Conservation (phyloP, 2,113 vertebrate genomes). For the Zeus faber region DNA sequence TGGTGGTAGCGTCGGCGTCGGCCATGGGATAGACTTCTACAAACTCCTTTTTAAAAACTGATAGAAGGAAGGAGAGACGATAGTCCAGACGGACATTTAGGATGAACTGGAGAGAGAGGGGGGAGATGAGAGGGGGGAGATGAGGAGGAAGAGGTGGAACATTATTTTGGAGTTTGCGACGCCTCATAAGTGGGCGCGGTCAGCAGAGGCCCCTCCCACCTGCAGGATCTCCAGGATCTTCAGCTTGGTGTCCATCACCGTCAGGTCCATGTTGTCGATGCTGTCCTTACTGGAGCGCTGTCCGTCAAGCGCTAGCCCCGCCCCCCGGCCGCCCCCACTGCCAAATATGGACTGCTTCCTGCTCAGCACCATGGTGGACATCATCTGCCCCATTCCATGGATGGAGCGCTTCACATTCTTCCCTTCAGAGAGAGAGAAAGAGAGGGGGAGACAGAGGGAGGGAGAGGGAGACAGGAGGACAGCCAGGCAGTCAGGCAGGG, state of each 20-base stretch:
- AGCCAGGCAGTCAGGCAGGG: no score
- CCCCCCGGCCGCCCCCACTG: conserved; percentile 63
- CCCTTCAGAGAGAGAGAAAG: conserved; percentile 53
- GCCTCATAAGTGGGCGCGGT: no score
- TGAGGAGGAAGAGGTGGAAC: conserved; percentile 82
- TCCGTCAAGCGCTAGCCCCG: conserved; percentile 42
- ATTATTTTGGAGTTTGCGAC: not conserved
- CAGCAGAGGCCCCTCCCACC: conserved; percentile 63
- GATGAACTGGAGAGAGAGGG: conserved; percentile 83
- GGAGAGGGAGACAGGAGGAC: not conserved
- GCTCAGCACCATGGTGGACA: conserved; percentile 97
- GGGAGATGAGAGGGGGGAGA: not conserved
- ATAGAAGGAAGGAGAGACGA: conserved; percentile 94
- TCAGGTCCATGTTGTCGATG: conserved; percentile 86
- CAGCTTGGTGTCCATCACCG: conserved; percentile 98
- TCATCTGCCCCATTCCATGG: conserved; percentile 95
- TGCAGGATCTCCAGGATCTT: conserved; percentile 97
- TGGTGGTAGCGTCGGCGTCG: conserved; percentile 88
- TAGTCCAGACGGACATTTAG: conserved; percentile 96
- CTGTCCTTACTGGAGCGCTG: conserved; percentile 81
- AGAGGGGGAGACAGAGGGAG: not conserved
- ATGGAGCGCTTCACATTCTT: conserved; percentile 93
- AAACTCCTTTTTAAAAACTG: conserved; percentile 97
- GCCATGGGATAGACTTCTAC: conserved; percentile 94
- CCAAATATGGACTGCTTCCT: conserved; percentile 89